These are phyloP conservation scores for Nannospalax galili DNA, from an alignment of 2,113 vertebrate genomes.

Conservation along the genomic window DNA sequence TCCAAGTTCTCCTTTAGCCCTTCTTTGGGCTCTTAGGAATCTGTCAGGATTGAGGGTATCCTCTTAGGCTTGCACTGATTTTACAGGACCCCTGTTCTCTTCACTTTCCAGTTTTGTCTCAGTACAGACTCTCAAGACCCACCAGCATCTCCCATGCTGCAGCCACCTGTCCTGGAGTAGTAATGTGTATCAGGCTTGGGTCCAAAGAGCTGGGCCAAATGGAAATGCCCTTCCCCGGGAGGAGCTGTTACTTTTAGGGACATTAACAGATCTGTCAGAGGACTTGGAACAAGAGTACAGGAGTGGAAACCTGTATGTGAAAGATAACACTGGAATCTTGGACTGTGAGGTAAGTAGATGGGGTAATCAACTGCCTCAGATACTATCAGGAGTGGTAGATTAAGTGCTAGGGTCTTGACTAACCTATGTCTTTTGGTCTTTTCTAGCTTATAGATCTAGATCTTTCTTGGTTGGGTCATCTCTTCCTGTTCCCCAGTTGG, in stretches of 20 bases:
- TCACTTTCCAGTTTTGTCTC: slow-evolving; percentile 75
- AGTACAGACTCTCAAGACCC: slow-evolving; percentile 63
- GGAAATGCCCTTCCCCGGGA: slow-evolving; percentile 56
- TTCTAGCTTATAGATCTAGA: slow-evolving; percentile 77
- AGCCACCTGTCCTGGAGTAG: slow-evolving; percentile 76
- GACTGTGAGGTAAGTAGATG: slow-evolving; percentile 72
- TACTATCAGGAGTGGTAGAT: not conserved
- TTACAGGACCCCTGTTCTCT: not conserved
- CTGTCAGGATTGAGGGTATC: not conserved
- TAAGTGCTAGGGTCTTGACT: not conserved
- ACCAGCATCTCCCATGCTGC: slow-evolving; percentile 69
- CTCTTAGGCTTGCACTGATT: not conserved
- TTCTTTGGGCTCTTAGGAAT: not conserved
- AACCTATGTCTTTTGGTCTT: slow-evolving; percentile 46
- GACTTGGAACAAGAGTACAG: slow-evolving; percentile 56
- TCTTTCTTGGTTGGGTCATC: slow-evolving; percentile 78
- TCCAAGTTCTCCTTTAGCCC: not conserved
- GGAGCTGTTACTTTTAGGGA: slow-evolving; percentile 73
- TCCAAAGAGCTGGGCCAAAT: slow-evolving; percentile 24
- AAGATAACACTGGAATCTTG: slow-evolving; percentile 75
- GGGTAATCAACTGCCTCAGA: not conserved
- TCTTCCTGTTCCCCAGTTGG: slow-evolving; percentile 79
- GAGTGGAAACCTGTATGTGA: slow-evolving; percentile 73
- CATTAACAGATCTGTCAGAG: slow-evolving; percentile 55
- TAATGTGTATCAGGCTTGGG: slow-evolving; percentile 56